Conservation (phyloP, 2,888 invertebrate species). For the Lacanobia wlatinum region DNA sequence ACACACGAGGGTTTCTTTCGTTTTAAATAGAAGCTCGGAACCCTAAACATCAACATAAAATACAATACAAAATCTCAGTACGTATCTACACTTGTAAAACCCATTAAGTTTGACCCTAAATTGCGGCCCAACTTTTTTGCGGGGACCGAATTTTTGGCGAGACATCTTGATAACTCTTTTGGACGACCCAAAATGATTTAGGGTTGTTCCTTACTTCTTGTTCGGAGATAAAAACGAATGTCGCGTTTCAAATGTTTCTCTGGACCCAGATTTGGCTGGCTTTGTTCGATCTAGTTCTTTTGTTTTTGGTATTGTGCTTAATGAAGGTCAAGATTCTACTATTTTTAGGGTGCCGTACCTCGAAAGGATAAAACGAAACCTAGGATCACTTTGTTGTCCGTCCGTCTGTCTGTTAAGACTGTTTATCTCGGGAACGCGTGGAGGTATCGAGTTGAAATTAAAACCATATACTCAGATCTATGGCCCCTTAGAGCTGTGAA, state of each 20-base stretch:
- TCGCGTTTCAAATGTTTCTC: slow-evolving; percentile 35
- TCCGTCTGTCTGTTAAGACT: too few relatives aligned
- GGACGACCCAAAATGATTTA: slow-evolving; percentile 74
- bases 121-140: slow-evolving; percentile 61
- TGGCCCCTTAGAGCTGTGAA: too few relatives aligned
- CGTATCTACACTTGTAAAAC: slow-evolving; percentile 44
- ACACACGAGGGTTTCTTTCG: too few relatives aligned
- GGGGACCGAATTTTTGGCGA: slow-evolving; percentile 53
- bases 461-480: too few relatives aligned
- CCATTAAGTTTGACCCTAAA: slow-evolving; percentile 52
- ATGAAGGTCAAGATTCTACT: too few relatives aligned
- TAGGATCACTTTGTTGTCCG: too few relatives aligned
- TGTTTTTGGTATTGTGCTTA: background rate
- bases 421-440: too few relatives aligned
- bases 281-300: slow-evolving; percentile 13
- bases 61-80: slow-evolving; percentile 4
- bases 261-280: slow-evolving; percentile 6
- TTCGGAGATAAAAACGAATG: slow-evolving; percentile 68
- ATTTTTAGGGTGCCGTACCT: too few relatives aligned
- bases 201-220: slow-evolving; percentile 67
- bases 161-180: slow-evolving; percentile 77
- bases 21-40: too few relatives aligned
- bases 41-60: background rate
- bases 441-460: too few relatives aligned
- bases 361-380: too few relatives aligned